Percentiles rank a stretch among this genome's conserved stretches.
These are phyloP conservation scores for Zelleria hepariella DNA, from an alignment of 2,888 invertebrate species.

Conservation along the genomic window DNA sequence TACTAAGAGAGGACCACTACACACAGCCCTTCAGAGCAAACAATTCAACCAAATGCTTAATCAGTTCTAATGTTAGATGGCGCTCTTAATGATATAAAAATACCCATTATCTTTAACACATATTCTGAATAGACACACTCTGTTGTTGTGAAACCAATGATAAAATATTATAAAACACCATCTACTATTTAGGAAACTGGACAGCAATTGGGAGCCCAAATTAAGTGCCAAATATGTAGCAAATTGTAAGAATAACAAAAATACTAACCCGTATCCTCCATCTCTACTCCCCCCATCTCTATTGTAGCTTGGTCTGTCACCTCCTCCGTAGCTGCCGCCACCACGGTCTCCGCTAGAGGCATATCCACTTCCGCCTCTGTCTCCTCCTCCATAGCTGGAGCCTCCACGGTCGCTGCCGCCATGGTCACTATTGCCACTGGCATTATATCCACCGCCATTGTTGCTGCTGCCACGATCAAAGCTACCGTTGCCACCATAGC, in stretches of 20 bases:
- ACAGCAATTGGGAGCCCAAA: too few species aligned
- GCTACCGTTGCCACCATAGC: constrained; percentile 20
- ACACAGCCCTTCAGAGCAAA: too few species aligned
- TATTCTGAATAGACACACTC: too few species aligned
- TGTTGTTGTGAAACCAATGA: too few species aligned
- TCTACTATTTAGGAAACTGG: too few species aligned
- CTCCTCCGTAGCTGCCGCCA: constrained; percentile 48
- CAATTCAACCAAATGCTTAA: too few species aligned
- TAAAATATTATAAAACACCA: too few species aligned
- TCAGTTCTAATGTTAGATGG: too few species aligned
- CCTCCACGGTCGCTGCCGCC: constrained; percentile 56
- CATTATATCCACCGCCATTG: constrained; percentile 27
- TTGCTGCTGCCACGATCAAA: constrained; percentile 13
- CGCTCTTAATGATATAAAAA: too few species aligned
- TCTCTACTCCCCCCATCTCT: constrained; percentile 74
- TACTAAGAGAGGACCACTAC: too few species aligned
- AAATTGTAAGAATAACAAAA: constrained; percentile 1
- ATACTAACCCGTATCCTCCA: constrained; percentile 73
- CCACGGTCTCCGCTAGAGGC: constrained; percentile 56
- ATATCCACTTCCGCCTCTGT: constrained; percentile 47
- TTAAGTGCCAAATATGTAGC: too few species aligned
- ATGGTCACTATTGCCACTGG: constrained; percentile 40
- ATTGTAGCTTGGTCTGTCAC: constrained; percentile 62
- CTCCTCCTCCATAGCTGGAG: constrained; percentile 41
- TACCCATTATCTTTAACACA: too few species aligned